These are phyloP conservation scores for Andrena haemorrhoa DNA, from an alignment of 2,888 invertebrate genomes.

Conservation along the genomic window DNA sequence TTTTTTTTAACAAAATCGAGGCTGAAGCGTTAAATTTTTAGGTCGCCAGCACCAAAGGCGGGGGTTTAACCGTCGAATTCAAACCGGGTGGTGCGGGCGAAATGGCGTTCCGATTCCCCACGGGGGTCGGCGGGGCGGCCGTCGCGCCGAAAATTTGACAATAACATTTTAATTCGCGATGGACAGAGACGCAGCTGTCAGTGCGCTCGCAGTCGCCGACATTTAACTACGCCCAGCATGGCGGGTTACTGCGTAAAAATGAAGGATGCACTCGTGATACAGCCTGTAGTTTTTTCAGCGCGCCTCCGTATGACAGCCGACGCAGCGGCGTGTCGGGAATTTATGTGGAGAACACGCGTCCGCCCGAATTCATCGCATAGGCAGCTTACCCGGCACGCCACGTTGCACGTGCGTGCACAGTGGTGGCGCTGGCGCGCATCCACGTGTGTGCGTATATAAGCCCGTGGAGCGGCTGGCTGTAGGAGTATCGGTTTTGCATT, in stretches of 20 bases:
- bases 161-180: slow-evolving; percentile 32
- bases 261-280: slow-evolving; percentile 72
- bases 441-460: background rate
- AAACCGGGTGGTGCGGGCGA: background rate
- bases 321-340: slow-evolving; percentile 74
- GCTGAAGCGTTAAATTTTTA: no score
- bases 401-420: background rate
- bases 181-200: background rate
- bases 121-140: background rate
- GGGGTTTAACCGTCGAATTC: background rate
- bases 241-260: slow-evolving; percentile 68
- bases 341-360: slow-evolving; percentile 79
- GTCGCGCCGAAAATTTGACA: slow-evolving; percentile 4
- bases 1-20: no score
- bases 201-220: slow-evolving; percentile 11
- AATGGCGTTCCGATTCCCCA: background rate
- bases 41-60: no score
- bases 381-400: slow-evolving; percentile 40
- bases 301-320: slow-evolving; percentile 74
- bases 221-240: slow-evolving; percentile 54
- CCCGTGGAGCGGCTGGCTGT: slow-evolving; percentile 23
- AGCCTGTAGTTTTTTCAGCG: slow-evolving; percentile 69
- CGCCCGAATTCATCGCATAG: slow-evolving; percentile 73
- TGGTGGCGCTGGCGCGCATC: background rate
- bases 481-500: slow-evolving; percentile 81